Percentiles rank a stretch among this genome's conserved stretches.
Conservation (phyloP, 2,113 vertebrate species). For the Corythornis madagascariensis region DNA sequence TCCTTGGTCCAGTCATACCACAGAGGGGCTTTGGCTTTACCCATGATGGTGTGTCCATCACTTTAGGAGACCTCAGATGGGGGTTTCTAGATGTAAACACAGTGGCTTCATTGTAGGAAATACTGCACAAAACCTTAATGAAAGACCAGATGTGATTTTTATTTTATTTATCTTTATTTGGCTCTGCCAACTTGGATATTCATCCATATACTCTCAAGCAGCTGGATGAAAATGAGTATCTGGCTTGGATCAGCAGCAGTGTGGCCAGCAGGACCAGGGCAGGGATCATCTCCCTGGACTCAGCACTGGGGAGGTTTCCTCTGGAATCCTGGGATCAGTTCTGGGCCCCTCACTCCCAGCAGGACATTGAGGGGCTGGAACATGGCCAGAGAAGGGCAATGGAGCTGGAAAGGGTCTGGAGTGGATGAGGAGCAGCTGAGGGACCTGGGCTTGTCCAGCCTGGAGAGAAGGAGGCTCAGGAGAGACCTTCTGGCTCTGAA, state of each 20-base stretch:
- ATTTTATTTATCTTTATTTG: neutral
- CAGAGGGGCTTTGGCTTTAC: neutral
- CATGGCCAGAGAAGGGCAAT: neutral
- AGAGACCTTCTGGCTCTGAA: neutral
- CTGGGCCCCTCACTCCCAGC: neutral
- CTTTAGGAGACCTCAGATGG: neutral
- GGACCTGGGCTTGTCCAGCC: neutral
- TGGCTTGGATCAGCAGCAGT: neutral
- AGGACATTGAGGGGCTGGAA: neutral
- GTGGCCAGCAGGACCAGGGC: neutral
- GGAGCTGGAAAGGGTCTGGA: neutral
- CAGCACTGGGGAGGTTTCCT: neutral
- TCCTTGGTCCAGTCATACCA: rapidly evolving
- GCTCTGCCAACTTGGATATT: neutral
- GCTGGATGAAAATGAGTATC: rapidly evolving
- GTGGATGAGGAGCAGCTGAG: neutral
- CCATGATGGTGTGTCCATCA: neutral
- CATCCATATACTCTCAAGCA: neutral
- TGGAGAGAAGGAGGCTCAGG: neutral
- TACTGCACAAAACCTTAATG: neutral
- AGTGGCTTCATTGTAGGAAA: rapidly evolving
- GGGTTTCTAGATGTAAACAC: neutral
- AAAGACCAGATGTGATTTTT: neutral
- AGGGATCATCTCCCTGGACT: neutral
- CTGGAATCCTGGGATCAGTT: neutral